Percentiles rank a stretch among this genome's conserved stretches.
phyloP scores from a whole-genome alignment of 2,888 invertebrate genomes.

The Julus scandinavius region DNA sequence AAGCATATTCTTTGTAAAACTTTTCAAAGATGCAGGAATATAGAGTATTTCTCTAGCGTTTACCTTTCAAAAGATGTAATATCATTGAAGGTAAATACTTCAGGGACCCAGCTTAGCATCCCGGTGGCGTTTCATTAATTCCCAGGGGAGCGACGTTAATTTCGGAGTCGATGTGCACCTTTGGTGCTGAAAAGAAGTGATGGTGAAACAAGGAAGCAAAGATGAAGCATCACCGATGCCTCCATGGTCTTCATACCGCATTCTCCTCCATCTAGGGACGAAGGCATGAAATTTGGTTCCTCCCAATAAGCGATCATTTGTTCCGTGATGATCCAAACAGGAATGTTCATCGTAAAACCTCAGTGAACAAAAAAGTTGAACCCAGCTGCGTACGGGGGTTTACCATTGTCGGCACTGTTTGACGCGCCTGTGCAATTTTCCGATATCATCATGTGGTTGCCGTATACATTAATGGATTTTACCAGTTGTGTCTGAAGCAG shows the following conservation, averaged over 20 bases:
- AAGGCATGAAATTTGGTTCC: neutral
- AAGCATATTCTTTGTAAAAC: too few species aligned
- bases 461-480: slow-evolving; percentile 34
- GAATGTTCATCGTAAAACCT: neutral
- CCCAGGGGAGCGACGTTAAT: neutral
- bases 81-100: neutral
- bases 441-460: slow-evolving; percentile 39
- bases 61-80: neutral
- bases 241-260: neutral
- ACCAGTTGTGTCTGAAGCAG: slow-evolving; percentile 29
- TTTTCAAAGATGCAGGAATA: too few species aligned
- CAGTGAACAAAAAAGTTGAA: neutral
- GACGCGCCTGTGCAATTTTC: slow-evolving; percentile 36
- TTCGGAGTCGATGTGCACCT: neutral
- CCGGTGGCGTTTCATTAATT: neutral
- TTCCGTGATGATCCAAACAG: neutral
- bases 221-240: neutral
- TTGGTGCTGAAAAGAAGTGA: neutral
- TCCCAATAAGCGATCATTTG: slow-evolving; percentile 26
- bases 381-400: neutral
- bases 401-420: slow-evolving; percentile 32
- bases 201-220: neutral
- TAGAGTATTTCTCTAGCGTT: too few species aligned
- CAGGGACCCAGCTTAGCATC: neutral
- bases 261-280: neutral